Base-by-base conservation (phyloP, 2,888 invertebrate species). In the Sarcophaga variegata region DNA sequence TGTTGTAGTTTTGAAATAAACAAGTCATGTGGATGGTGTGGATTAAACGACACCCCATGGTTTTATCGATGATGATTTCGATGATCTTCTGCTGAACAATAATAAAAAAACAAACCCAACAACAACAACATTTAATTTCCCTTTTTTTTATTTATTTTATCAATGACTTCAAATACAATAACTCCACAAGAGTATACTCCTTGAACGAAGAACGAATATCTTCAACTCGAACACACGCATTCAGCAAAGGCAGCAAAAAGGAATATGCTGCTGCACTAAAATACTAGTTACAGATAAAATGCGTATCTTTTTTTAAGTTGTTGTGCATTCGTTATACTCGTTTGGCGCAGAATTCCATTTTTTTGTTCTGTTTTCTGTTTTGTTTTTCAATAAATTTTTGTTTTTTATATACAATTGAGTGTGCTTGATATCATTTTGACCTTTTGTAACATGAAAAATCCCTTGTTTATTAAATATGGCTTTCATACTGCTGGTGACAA, bases 31-130 rank as follows among this genome's bases (percentile, higher is more conserved):
- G 77, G 20, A 59, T 82, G 83, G 81, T 84, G 86, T 84, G 84
- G 86, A 87, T 87, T 87, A 84, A 84, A 81, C 70, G 81, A 84
- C 70, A 87, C 86, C 86, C 86, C 86, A 84, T 87, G 84, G 86
- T 79, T 87, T 87, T 84, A 87, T 84, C 86, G 81, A 87, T 87
- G 86, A 84, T 87, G 84, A 84, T 87, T 81, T 78, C 71, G 78
- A 81, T 87, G 84, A 87, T 87, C 81, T 87, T 78, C 84, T 69
- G 67, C 79, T 67, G 59, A 17, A 59, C 11, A 80, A 54, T 6
- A 54, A 67, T 20, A 67, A 67, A 20, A 54, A 20, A 67, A 22
- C 27, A 67, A 27, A 69, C n/a, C n/a, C 27, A n/a, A 69, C 6
- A 83, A 27, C 66, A 77, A 78, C 45, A 70, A 76, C 59, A 37